Conservation (phyloP, 2,797 vertebrate species). For the Aldrovandia affinis region DNA sequence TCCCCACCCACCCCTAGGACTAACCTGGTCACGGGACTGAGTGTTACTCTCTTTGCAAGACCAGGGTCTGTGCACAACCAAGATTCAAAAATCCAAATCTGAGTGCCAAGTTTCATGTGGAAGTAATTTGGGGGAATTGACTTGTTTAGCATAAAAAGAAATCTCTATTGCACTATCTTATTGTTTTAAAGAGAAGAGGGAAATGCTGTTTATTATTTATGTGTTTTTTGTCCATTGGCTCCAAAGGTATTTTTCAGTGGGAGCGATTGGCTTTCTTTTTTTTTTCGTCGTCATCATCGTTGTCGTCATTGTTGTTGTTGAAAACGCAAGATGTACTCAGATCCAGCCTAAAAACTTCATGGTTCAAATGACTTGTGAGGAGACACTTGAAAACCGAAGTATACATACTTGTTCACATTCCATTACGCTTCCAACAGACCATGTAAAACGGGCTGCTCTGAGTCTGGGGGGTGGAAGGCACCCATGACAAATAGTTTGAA, state of each 20-base stretch:
- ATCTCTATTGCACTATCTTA: conserved; percentile 80
- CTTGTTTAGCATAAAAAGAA: conserved; percentile 60
- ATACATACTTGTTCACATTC: conserved; percentile 42
- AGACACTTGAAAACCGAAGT: conserved; percentile 50
- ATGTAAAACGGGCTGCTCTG: conserved; percentile 34
- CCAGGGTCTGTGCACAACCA: conserved; percentile 44
- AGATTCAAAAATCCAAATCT: conserved; percentile 62
- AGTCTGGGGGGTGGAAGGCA: conserved; percentile 39
- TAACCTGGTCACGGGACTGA: conserved; percentile 36
- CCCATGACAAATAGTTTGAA: not conserved
- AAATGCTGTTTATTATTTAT: conserved; percentile 64
- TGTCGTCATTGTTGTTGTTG: conserved; percentile 16
- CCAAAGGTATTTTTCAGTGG: conserved; percentile 56
- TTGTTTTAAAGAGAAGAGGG: conserved; percentile 67
- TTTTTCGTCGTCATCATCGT: too few species aligned
- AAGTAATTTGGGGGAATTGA: conserved; percentile 71
- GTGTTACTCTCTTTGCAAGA: conserved; percentile 31
- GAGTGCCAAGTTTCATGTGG: conserved; percentile 79
- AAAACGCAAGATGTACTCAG: conserved; percentile 52
- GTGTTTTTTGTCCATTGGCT: conserved; percentile 62
- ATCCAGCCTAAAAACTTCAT: conserved; percentile 62
- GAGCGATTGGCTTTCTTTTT: conserved; percentile 50
- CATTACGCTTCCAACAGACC: conserved; percentile 39
- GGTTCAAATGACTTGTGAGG: conserved; percentile 52
- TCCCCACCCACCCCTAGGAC: conserved; percentile 36